Base-by-base conservation (phyloP, 2,888 invertebrate genomes). In the Rhorus exstirpatorius region DNA sequence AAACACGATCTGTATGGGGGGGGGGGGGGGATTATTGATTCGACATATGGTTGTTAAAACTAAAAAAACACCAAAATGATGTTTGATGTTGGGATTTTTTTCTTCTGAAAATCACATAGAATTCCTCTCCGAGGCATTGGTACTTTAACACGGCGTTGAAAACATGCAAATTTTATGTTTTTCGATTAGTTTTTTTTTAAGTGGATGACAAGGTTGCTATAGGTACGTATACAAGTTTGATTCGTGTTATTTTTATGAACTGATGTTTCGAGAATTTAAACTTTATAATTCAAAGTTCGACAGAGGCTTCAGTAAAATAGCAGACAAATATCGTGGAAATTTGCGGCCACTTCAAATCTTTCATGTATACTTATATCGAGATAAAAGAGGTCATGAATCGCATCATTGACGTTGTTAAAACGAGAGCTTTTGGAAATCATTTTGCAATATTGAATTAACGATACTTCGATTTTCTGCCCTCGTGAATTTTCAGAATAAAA, bases 401-500 rank as follows among this genome's bases (percentile, higher is more conserved):
- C 10, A 17, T 8, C 14, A 49, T 31, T 10, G 7, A 4, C 24
- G 14, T 17, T 17, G 8, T 65, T 17, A 10, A 46, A 44, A 10
- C 26, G 10, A 31, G 17, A 31, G 65, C 49, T 26, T 63, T 3
- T 3, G 24, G 21, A 53, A 19, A 53, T 24, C 24, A 7, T 10
- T 53, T 21, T 7, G 46, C 17, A 17, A 17, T 26, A 65, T 31
- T 49, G 49, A 49, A 31, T 44, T 24, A 17, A 1, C 24, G 14
- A 44, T n/a, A 24, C 35, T 41, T 10, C 3, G 12, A 35, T 21
- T 41, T n/a, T 12, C 21, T n/a, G 21, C 12, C 41, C 14, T 49
- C 14, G 1, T 14, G 1, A 10, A 24, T 55, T 17, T 70, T 8
- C 17, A 21, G 26, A 68, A 41, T 44, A 26, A 70, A 55, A 55